Evolutionary conservation across 2,888 invertebrate genomes (phyloP), one percentile per base, ranked within the genome.

Genomic region (Megaustenia siamemsis): DNA sequence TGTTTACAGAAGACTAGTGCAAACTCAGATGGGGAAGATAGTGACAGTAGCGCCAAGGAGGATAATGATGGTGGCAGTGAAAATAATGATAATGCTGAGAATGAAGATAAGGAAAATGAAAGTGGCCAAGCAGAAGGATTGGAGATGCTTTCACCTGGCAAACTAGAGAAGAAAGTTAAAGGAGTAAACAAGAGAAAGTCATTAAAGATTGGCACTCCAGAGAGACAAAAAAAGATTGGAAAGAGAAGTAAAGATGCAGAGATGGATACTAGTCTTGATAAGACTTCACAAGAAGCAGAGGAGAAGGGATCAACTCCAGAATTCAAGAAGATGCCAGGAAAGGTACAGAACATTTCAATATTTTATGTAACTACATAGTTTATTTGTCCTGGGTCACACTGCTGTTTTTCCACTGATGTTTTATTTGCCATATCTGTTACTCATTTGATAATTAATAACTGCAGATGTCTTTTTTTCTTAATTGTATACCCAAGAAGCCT

Each of bases 51-150:
- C 45, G 63, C 75, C 43, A 60, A 21, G n/a, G 87, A 87, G n/a
- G 85, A 83, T 53, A 83, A 84, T 60, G 83, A 71, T 1, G 84
- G 84, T 38, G 82, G 38, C 38, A 35, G 6, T 38, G 82, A 73
- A 28, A 56, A 56, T 38, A 71, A 43, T 78, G 85, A 69, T 77
- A 82, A 24, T 68, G 73, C 0, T 56, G 83, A 68, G 56, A 68
- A 43, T 28, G 73, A 73, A 1, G 21, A 53, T n/a, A 75, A 79
- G 49, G 80, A 75, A 35, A 56, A 56, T 40, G 75, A 66, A 45
- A 75, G 21, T 43, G n/a, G 4, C 5, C 49, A 40, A 56, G 71
- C 66, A 12, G 79, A 80, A 43, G 49, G n/a, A 24, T 32, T 28
- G 0, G 68, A 68, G 49, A 32, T 66, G 1, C 4, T 40, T 2